Base-by-base conservation (phyloP, 2,113 vertebrate species). In the Cephalopterus ornatus region DNA sequence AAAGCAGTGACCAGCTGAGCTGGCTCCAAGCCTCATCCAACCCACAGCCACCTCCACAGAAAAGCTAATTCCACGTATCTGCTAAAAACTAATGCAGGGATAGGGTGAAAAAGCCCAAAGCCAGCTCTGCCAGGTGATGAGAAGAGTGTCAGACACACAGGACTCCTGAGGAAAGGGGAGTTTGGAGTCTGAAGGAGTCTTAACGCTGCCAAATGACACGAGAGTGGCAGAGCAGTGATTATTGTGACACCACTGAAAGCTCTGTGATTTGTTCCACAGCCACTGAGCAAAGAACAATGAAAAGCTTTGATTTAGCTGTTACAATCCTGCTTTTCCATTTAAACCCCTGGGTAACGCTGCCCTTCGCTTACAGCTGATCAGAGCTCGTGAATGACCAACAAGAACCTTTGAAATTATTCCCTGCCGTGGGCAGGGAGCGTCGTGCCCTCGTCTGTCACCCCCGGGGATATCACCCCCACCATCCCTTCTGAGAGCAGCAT, bases 51-150 rank as follows among this genome's bases (percentile, higher is more conserved):
- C 72, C 30, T 95, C 78, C 85, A 53, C 67, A 65, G 87, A 55
- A 93, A 93, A 96, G 79, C 33, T 20, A 44, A 79, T 84, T 49
- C 81, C 87, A 97, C 97, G 71, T 47, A 41, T 9, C 63, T 73
- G 61, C 80, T 86, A 85, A 44, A 56, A 91, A 87, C 55, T 76
- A 90, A 92, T 8, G 24, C n/a, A 80, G 84, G 66, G 19, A 75
- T 46, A 73, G 85, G 37, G 91, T 76, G 49, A 53, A 46, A 59
- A 73, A 55, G 18, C 4, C 15, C 16, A 35, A 39, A 3, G 4
- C 8, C 30, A 59, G 49, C 65, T 75, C 35, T 42, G 75, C 67
- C 50, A 85, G 71, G 39, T 65, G 35, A 44, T 12, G 55, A 22
- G 74, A 76, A 39, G 73, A 71, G 23, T 62, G 88, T 28, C 33